A percentile compares a stretch with the other conserved stretches of the same genome.
phyloP scores from a whole-genome alignment of 2,797 vertebrate genomes.

The Danio jaintianensis region DNA sequence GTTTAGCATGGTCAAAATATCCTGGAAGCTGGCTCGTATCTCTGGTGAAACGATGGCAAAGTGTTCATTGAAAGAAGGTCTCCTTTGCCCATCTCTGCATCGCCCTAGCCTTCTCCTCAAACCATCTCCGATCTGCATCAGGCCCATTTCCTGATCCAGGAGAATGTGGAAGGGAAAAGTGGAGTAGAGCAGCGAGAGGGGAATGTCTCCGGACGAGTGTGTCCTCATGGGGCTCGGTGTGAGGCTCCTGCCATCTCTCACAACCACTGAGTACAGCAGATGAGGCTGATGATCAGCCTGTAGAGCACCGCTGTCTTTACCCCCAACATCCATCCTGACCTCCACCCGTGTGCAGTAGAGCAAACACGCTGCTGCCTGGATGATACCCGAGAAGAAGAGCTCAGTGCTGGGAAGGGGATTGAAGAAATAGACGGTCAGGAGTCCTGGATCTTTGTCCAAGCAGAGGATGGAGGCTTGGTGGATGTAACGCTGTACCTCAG shows the following conservation, averaged over 20 bases:
- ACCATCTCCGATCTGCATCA: slow-evolving; percentile 93
- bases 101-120: slow-evolving; percentile 88
- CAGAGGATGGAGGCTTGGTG: slow-evolving; percentile 92
- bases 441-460: slow-evolving; percentile 92
- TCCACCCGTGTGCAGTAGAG: slow-evolving; percentile 90
- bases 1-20: slow-evolving; percentile 96
- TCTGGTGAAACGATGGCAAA: slow-evolving; percentile 91
- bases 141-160: slow-evolving; percentile 91
- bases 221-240: slow-evolving; percentile 90
- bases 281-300: slow-evolving; percentile 91
- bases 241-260: slow-evolving; percentile 85
- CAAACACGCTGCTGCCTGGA: slow-evolving; percentile 90
- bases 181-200: slow-evolving; percentile 92
- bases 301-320: slow-evolving; percentile 81
- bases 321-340: slow-evolving; percentile 77
- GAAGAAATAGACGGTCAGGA: slow-evolving; percentile 95
- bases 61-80: slow-evolving; percentile 88
- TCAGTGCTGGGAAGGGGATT: slow-evolving; percentile 88
- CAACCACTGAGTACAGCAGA: slow-evolving; percentile 87
- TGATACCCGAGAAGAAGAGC: slow-evolving; percentile 92
- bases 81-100: slow-evolving; percentile 86
- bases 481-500: slow-evolving; percentile 77
- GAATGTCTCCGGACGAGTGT: slow-evolving; percentile 89
- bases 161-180: slow-evolving; percentile 98
- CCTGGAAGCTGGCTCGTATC: slow-evolving; percentile 92